Evolutionary conservation across 2,113 vertebrate species (phyloP), one percentile per base, ranked within the genome.

Genomic region (Periophthalmodon schlosseri): DNA sequence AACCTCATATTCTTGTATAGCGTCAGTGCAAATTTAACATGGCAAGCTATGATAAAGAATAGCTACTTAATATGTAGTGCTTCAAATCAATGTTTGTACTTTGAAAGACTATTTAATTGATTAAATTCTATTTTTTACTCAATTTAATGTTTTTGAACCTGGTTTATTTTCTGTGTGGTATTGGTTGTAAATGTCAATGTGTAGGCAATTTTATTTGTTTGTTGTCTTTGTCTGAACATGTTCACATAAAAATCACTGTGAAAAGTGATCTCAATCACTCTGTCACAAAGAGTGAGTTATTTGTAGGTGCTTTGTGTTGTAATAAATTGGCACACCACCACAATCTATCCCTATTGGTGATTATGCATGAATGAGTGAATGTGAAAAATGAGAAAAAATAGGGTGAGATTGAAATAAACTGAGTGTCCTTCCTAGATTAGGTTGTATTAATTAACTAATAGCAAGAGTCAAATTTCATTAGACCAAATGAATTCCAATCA

Each of bases 61-160:
- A 92, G 85, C 84, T 87, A 91, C 87, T 86, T 93, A 90, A 89
- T 87, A 92, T 91, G 90, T 91, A 94, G 89, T 92, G 80, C 85
- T 93, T 91, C 82, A 88, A 92, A 94, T 93, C 90, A 92, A 92
- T 94, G 92, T 94, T 94, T 94, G 93, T 94, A 94, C 93, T 94
- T 92, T 89, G 88, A 93, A 93, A 89, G 87, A 93, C 87, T 93
- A 94, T 94, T 94, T 94, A 94, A 94, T 94, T 93, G 87, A 94
- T 94, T 93, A 93, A 94, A 94, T 93, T 93, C 91, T 94, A 94
- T 94, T 94, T 94, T 94, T 94, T 94, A 94, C 93, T 93, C 91
- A 91, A 93, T 93, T 93, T 93, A 90, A 86, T 87, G 90, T 93
- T 90, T 90, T 93, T 93, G 91, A 93, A 91, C 92, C 91, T 89